These are phyloP conservation scores for Garrulus glandarius DNA, from an alignment of 2,797 vertebrate genomes.

Conservation along the genomic window DNA sequence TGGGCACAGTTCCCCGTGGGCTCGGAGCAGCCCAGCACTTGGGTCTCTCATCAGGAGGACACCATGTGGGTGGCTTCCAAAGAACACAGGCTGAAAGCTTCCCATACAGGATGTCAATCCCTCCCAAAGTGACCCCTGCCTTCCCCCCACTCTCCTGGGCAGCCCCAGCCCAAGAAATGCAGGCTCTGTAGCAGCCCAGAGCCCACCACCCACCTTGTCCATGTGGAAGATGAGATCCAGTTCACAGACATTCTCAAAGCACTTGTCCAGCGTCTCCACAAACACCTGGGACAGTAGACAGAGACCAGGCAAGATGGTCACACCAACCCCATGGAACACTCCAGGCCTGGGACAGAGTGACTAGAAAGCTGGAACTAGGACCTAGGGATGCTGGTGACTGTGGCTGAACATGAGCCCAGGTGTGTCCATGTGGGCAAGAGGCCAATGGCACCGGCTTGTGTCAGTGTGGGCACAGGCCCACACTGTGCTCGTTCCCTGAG, in stretches of 20 bases:
- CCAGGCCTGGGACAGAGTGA: rapidly evolving
- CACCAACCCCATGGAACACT: not conserved
- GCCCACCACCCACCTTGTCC: slow-evolving; percentile 79
- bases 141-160: not conserved
- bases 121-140: not conserved
- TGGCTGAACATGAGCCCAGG: not conserved
- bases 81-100: not conserved
- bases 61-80: rapidly evolving
- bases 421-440: not conserved
- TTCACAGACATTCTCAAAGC: slow-evolving; percentile 85
- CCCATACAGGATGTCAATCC: not conserved
- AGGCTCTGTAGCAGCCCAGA: not conserved
- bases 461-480: not conserved
- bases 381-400: not conserved
- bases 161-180: not conserved
- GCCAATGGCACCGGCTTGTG: not conserved
- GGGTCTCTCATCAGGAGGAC: rapidly evolving
- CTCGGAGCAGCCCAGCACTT: rapidly evolving
- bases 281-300: slow-evolving; percentile 74
- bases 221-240: slow-evolving; percentile 86
- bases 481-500: rapidly evolving
- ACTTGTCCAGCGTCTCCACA: slow-evolving; percentile 85
- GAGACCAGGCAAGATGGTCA: not conserved
- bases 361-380: not conserved
- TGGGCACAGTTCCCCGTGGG: not conserved